These are phyloP conservation scores for Cyanistes caeruleus DNA, from an alignment of 2,113 vertebrate species.

Conservation along the genomic window DNA sequence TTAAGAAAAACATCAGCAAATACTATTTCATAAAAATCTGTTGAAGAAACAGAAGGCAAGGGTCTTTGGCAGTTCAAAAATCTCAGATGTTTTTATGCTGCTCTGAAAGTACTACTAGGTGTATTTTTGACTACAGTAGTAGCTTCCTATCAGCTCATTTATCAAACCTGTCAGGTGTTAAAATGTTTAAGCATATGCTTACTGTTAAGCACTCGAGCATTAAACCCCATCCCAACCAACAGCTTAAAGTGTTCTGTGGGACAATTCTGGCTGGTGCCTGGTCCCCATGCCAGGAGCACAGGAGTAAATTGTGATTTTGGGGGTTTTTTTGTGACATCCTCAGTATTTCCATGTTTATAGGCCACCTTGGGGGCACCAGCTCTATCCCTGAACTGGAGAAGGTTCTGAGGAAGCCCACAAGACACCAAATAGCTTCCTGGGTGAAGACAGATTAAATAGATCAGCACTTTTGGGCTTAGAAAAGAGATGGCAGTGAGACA, in stretches of 20 bases:
- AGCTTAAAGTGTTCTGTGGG: neutral
- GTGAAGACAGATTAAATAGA: neutral
- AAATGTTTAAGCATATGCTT: conserved; percentile 41
- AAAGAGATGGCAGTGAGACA: neutral
- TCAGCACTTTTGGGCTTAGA: neutral
- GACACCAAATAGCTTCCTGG: neutral
- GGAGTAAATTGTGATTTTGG: rapidly evolving
- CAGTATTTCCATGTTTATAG: neutral
- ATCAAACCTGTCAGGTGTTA: conserved; percentile 39
- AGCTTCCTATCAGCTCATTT: conserved; percentile 14
- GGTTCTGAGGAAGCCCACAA: neutral
- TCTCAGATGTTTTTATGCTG: neutral
- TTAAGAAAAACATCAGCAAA: conserved; percentile 23
- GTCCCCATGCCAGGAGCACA: neutral
- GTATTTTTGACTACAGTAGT: neutral
- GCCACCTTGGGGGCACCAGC: neutral
- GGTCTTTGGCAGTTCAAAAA: neutral
- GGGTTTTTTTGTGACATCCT: neutral
- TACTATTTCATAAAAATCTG: neutral
- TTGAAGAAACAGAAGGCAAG: neutral
- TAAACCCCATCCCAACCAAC: neutral
- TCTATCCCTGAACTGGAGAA: neutral
- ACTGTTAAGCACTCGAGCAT: neutral
- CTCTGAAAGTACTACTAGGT: neutral
- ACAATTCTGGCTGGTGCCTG: neutral